Evolutionary conservation across 2,113 vertebrate species (phyloP).

Genomic region (Catagonus wagneri): DNA sequence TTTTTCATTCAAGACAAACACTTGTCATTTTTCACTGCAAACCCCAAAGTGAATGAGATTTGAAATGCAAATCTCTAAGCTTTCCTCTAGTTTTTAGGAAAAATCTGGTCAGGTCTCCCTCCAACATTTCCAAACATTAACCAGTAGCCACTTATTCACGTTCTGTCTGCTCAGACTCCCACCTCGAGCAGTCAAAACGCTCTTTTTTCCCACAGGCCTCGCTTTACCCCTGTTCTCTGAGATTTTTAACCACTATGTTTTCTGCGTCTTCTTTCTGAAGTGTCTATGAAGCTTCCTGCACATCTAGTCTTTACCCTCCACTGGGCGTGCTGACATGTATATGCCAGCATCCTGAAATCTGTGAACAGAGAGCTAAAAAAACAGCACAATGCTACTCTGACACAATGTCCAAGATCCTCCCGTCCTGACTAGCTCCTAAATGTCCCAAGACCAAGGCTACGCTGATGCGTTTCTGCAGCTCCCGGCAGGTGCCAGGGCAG

Average conservation of each 20-base stretch:
- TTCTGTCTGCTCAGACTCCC: not conserved
- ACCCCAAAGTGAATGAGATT: not conserved
- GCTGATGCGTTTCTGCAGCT: not conserved
- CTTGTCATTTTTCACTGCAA: not conserved
- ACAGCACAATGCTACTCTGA: not conserved
- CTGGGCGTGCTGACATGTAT: too few relatives aligned
- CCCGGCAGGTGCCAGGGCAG: not conserved
- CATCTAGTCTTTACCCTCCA: not conserved
- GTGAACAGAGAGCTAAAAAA: not conserved
- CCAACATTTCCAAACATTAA: not conserved
- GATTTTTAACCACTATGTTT: not conserved
- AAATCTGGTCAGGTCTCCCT: not conserved
- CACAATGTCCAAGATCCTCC: not conserved
- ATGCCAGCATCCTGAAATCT: not conserved
- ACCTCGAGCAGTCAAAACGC: not conserved
- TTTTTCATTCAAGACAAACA: not conserved
- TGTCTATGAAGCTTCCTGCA: not conserved
- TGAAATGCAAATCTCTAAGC: not conserved
- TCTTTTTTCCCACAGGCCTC: not conserved
- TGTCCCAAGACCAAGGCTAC: not conserved
- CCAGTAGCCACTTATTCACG: not conserved
- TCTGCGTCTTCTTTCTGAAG: not conserved
- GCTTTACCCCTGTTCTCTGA: not conserved
- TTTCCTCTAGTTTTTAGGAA: conserved; percentile 23
- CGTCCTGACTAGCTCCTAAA: not conserved